Evolutionary conservation across 1,140 invertebrate genomes (phyloP).

Genomic region (Aphis gossypii): DNA sequence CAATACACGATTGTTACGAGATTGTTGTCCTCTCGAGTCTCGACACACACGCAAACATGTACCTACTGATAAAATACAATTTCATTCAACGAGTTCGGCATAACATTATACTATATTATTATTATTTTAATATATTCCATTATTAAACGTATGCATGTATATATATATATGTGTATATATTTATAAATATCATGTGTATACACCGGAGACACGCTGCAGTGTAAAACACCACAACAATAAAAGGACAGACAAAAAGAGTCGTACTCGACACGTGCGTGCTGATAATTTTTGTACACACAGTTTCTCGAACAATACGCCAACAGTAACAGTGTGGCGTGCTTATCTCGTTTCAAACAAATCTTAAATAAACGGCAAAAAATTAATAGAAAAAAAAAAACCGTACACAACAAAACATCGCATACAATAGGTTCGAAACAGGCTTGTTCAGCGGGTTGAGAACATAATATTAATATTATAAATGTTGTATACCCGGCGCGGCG

Average conservation of each 20-base stretch:
- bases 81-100: slow-evolving; percentile 44
- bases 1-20: background rate
- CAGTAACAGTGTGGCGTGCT: background rate
- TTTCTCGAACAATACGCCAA: slow-evolving; percentile 20
- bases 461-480: background rate
- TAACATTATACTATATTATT: slow-evolving; percentile 27
- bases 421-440: background rate
- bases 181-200: background rate
- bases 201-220: background rate
- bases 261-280: slow-evolving; percentile 53
- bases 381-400: background rate
- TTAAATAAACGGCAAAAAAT: slow-evolving; percentile 41
- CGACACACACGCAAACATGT: background rate
- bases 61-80: slow-evolving; percentile 11
- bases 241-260: slow-evolving; percentile 42
- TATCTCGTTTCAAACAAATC: slow-evolving; percentile 29
- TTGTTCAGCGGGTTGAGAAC: slow-evolving; percentile 21
- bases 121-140: slow-evolving; percentile 22
- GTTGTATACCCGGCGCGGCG: background rate
- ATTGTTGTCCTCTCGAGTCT: too few relatives aligned
- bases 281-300: slow-evolving; percentile 44
- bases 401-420: slow-evolving; percentile 3
- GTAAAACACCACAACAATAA: slow-evolving; percentile 31
- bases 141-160: background rate
- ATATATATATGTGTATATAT: background rate